Percentiles rank a stretch among this genome's conserved stretches.
These are phyloP conservation scores for Hyperopisus bebe DNA, from an alignment of 2,113 vertebrate species.

Conservation along the genomic window DNA sequence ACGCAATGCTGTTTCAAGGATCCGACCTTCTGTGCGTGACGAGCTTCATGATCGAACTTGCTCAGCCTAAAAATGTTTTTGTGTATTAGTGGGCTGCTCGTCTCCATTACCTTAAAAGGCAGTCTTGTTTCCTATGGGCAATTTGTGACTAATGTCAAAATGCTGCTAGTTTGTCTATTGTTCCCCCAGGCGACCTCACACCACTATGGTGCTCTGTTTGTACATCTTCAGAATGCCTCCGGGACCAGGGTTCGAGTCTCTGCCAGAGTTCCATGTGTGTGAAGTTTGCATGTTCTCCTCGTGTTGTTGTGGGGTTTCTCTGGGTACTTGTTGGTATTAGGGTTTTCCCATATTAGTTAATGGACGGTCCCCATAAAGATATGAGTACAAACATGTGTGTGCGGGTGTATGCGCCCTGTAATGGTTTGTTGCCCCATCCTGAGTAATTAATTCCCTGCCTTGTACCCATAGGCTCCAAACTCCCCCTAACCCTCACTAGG, in stretches of 20 bases:
- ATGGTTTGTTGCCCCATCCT: neutral
- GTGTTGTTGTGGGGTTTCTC: neutral
- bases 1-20: slow-evolving; percentile 44
- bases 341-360: neutral
- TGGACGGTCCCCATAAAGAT: neutral
- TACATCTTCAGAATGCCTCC: neutral
- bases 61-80: slow-evolving; percentile 3
- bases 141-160: too few relatives aligned
- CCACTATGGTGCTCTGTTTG: too few relatives aligned
- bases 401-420: neutral
- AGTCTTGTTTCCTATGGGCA: neutral
- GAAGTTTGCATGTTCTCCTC: neutral
- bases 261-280: neutral
- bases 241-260: neutral
- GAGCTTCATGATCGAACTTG: slow-evolving; percentile 48
- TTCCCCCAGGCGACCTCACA: neutral
- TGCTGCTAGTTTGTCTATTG: neutral
- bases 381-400: neutral
- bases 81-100: neutral
- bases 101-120: neutral
- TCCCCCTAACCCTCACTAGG: neutral
- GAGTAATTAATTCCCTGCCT: neutral
- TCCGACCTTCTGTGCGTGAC: slow-evolving; percentile 51
- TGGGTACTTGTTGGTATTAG: too few relatives aligned
- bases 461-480: neutral